Evolutionary conservation across 1,140 invertebrate species (phyloP).

Genomic region (Rhynchophorus ferrugineus): DNA sequence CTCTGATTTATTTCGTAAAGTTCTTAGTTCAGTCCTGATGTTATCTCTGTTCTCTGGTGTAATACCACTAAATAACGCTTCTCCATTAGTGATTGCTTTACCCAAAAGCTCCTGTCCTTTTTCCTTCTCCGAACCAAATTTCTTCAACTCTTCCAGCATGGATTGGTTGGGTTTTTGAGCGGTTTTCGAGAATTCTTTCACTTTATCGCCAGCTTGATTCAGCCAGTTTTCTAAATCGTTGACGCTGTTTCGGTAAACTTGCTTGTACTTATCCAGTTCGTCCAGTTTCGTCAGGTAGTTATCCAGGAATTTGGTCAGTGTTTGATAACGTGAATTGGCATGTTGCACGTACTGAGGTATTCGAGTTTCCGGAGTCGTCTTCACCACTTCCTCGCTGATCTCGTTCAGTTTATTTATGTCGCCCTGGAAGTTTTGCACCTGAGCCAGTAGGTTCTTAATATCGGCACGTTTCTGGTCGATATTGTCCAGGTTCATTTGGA

Average conservation of each 20-base stretch:
- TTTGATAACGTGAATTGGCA: slow-evolving; percentile 66
- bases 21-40: slow-evolving; percentile 73
- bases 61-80: slow-evolving; percentile 78
- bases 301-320: slow-evolving; percentile 62
- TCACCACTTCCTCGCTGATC: slow-evolving; percentile 63
- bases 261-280: slow-evolving; percentile 57
- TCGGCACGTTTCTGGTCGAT: slow-evolving; percentile 67
- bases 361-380: slow-evolving; percentile 71
- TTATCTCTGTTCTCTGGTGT: slow-evolving; percentile 77
- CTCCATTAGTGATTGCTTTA: slow-evolving; percentile 74
- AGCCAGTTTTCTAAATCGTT: slow-evolving; percentile 74
- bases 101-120: slow-evolving; percentile 71
- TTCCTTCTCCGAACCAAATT: slow-evolving; percentile 65
- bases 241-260: slow-evolving; percentile 58
- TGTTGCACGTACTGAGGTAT: slow-evolving; percentile 73
- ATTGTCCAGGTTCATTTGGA: slow-evolving; percentile 58
- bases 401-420: slow-evolving; percentile 60
- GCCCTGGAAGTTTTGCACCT: slow-evolving; percentile 54
- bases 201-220: slow-evolving; percentile 59
- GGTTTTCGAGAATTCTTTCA: slow-evolving; percentile 60
- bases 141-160: slow-evolving; percentile 67
- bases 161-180: slow-evolving; percentile 59
- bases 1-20: slow-evolving; percentile 76
- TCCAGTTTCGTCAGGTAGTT: slow-evolving; percentile 61
- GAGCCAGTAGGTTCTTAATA: slow-evolving; percentile 53